These are phyloP conservation scores for Heliocidaris tuberculata DNA, from an alignment of 35 echinoderm and acorn worm genomes.

Conservation along the genomic window DNA sequence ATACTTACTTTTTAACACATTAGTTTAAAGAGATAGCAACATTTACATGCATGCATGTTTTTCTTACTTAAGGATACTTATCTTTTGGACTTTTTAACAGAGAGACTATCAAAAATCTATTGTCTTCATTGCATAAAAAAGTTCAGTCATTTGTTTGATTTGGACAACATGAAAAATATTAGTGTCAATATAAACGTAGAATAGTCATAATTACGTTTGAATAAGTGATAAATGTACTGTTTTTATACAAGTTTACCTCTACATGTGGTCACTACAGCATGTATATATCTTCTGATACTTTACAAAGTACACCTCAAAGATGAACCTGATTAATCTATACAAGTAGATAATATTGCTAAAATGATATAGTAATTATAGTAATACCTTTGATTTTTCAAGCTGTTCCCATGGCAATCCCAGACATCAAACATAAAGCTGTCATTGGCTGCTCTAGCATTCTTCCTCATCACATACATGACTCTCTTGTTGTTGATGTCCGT, in stretches of 20 bases:
- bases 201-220: not conserved
- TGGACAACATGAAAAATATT: too few species aligned
- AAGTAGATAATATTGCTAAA: too few species aligned
- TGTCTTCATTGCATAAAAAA: not conserved
- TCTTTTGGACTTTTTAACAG: not conserved
- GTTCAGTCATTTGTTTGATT: too few species aligned
- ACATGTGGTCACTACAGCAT: not conserved
- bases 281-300: not conserved
- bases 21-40: not conserved
- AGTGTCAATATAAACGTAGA: not conserved
- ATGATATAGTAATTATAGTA: not conserved
- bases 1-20: not conserved
- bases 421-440: slow-evolving; percentile 92
- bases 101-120: not conserved
- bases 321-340: not conserved
- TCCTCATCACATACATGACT: slow-evolving; percentile 85
- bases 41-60: not conserved
- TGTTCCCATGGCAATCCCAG: slow-evolving; percentile 79
- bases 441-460: slow-evolving; percentile 76
- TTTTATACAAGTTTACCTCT: not conserved
- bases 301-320: not conserved
- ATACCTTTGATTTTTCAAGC: slow-evolving; percentile 75
- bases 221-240: not conserved
- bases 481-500: slow-evolving; percentile 73
- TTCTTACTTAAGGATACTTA: not conserved